Conservation (phyloP, 2,888 invertebrate genomes). For the Eupithecia dodoneata region DNA sequence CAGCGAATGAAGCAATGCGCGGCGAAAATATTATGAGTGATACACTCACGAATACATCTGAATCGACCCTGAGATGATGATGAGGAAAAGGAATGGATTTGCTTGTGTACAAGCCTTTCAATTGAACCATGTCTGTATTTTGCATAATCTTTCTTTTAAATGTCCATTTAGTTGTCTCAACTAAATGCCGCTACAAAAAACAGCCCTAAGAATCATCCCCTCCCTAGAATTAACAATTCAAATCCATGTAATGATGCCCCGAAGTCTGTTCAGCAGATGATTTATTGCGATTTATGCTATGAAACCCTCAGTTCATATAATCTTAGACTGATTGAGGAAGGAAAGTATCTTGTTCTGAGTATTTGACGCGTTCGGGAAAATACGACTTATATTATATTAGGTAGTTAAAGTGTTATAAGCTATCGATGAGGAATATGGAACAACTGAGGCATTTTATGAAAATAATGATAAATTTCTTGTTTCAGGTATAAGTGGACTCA, state of each 20-base stretch:
- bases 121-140: not conserved
- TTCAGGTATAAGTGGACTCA: conserved; percentile 63
- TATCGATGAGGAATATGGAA: not conserved
- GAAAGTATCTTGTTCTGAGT: conserved; percentile 7
- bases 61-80: not conserved
- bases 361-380: conserved; percentile 2
- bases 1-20: no score
- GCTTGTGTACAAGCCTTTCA: not conserved
- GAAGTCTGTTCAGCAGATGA: conserved; percentile 28
- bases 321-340: conserved; percentile 13
- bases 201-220: not conserved
- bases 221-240: conserved; percentile 50
- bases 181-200: not conserved
- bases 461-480: conserved; percentile 7
- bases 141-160: not conserved
- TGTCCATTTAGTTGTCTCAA: not conserved
- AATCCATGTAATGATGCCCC: conserved; percentile 48
- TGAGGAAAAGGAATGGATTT: no score
- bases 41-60: not conserved
- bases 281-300: conserved; percentile 38
- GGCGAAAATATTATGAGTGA: no score
- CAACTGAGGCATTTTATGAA: not conserved
- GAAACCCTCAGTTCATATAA: conserved; percentile 19
- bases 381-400: not conserved
- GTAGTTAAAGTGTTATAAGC: not conserved